Evolutionary conservation across 2,113 vertebrate species (phyloP), one percentile per base, ranked within the genome.

Genomic region (Paracanthobrama guichenoti): DNA sequence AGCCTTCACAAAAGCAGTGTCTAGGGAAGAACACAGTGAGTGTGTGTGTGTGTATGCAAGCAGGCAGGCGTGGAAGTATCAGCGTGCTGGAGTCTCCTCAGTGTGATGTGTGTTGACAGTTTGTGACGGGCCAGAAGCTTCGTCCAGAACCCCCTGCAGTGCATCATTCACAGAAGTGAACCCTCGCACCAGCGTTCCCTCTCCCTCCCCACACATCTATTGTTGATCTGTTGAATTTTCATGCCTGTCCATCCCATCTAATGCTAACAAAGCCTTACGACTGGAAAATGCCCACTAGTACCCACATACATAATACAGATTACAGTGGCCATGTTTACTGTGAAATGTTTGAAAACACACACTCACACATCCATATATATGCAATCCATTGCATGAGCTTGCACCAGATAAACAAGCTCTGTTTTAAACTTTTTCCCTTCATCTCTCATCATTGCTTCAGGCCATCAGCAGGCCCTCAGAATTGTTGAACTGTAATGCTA

Each of bases 71-170:
- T 82, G 82, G 26, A 9, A 66, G 48, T 74, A n/a, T 83, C 57
- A 46, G 26, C 6, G 8, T 4, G 5, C 20, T 1, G 3, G 22
- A 71, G 48, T 81, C 46, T 81, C 64, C 55, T 55, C 26, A 39
- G 50, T 69, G 64, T 79, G 75, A 80, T 79, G 44, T 44, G 31
- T 31, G 24, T 80, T 87, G 77, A 79, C 24, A 55, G 53, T 57
- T 79, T 86, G 39, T 81, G 82, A 66, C 46, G 57, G 81, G 69
- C 44, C 35, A 85, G 72, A 76, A 77, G 62, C 22, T 71, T 1
- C 1, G 42, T 28, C 13, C 20, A 10, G 35, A 73, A 24, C 44
- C 67, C 77, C 71, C 42, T 64, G 2, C 60, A 12, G 62, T 20
- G 18, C 12, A 66, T 67, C 35, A 44, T 42, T 79, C 18, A 77